Conservation (phyloP, 2,113 vertebrate species). For the Corythornis cristatus region DNA sequence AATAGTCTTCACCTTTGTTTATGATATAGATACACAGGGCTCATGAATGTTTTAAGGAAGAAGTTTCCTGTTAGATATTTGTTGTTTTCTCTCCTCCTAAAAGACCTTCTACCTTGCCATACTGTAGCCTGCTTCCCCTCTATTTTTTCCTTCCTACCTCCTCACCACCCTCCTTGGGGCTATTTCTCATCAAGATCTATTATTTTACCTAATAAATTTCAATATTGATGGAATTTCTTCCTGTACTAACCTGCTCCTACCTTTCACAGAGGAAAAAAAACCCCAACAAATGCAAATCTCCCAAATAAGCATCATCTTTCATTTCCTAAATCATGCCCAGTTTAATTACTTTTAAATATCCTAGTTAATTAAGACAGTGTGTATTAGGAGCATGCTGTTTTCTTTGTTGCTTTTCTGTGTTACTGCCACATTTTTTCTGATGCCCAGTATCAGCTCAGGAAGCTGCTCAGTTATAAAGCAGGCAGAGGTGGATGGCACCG, state of each 20-base stretch:
- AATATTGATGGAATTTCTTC: neutral
- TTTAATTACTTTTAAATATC: neutral
- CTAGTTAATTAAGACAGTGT: neutral
- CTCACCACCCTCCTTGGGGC: neutral
- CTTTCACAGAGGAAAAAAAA: neutral
- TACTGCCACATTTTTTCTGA: neutral
- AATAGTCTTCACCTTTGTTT: neutral
- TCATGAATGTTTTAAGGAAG: neutral
- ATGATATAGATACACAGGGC: neutral
- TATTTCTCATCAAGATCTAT: neutral
- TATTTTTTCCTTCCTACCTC: neutral
- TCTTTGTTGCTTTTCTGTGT: neutral
- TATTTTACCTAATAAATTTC: neutral
- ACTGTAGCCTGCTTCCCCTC: neutral
- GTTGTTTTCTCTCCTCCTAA: neutral
- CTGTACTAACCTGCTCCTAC: neutral
- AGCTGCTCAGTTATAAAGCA: neutral
- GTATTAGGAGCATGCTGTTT: neutral
- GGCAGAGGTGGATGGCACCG: neutral
- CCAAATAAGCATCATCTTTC: neutral
- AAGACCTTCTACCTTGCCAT: neutral
- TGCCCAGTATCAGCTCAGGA: neutral
- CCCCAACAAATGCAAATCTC: rapidly evolving
- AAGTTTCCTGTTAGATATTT: neutral
- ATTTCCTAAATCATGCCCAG: neutral